These are phyloP conservation scores for Tetramorium parvispinum DNA, from an alignment of 1,140 invertebrate genomes.

Conservation along the genomic window DNA sequence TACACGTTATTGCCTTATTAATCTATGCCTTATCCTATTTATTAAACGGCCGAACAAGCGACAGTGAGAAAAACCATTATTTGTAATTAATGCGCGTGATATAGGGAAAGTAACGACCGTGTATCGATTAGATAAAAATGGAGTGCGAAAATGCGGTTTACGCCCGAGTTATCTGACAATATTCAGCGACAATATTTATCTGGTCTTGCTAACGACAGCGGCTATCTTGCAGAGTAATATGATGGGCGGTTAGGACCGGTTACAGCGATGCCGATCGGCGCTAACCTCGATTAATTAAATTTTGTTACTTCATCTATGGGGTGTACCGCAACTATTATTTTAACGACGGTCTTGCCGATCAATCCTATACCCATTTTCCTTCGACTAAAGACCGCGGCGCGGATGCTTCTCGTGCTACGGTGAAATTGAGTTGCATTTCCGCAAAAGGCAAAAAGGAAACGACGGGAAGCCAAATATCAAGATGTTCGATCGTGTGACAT, in stretches of 20 bases:
- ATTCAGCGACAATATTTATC: constrained; percentile 54
- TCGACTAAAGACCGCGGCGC: too few relatives aligned
- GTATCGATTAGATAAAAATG: constrained; percentile 48
- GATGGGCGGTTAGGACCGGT: constrained; percentile 48
- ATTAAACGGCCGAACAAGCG: constrained; percentile 36
- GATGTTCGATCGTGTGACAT: not conserved
- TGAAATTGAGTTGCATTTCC: not conserved
- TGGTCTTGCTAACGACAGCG: constrained; percentile 48
- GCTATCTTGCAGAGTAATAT: constrained; percentile 41
- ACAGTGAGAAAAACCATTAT: constrained; percentile 36
- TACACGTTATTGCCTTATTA: constrained; percentile 8
- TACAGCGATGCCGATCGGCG: constrained; percentile 27
- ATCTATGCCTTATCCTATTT: constrained; percentile 40
- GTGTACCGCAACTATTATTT: constrained; percentile 2
- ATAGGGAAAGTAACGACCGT: constrained; percentile 38
- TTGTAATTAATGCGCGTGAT: constrained; percentile 25
- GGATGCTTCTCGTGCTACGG: not conserved
- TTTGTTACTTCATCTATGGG: constrained; percentile 37
- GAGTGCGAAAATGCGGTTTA: constrained; percentile 49
- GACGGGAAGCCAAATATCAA: not conserved
- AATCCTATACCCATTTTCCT: not conserved
- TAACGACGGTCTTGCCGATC: not conserved
- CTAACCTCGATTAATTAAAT: constrained; percentile 54
- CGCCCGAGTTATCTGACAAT: constrained; percentile 49
- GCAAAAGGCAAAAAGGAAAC: not conserved